phyloP scores from a whole-genome alignment of 2,888 invertebrate genomes.

The Pasiphila rectangulata region DNA sequence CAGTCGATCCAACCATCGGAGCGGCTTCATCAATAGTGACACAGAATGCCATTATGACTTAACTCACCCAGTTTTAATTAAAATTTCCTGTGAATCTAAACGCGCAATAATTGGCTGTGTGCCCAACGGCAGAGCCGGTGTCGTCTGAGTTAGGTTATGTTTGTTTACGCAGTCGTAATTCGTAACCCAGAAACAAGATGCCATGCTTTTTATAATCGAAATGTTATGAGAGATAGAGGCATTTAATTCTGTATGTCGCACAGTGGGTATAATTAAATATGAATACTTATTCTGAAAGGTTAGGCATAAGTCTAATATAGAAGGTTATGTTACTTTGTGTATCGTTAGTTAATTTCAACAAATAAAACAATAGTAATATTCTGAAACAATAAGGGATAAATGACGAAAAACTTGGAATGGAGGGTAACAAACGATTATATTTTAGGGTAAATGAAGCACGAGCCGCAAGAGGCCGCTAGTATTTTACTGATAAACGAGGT shows the following conservation, averaged over 20 bases:
- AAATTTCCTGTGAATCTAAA: slow-evolving; percentile 27
- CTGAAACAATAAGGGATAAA: too few relatives aligned
- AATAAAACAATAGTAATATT: too few relatives aligned
- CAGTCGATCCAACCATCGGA: slow-evolving; percentile 14
- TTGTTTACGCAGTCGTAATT: slow-evolving; percentile 59
- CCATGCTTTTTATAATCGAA: slow-evolving; percentile 8
- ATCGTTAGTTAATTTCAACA: too few relatives aligned
- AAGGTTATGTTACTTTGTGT: too few relatives aligned
- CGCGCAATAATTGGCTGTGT: slow-evolving; percentile 40
- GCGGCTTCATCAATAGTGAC: slow-evolving; percentile 22
- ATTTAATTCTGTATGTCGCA: neutral
- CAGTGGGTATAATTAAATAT: too few relatives aligned
- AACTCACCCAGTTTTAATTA: slow-evolving; percentile 25
- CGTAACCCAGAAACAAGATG: slow-evolving; percentile 54
- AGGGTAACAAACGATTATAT: too few relatives aligned
- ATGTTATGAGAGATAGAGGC: neutral
- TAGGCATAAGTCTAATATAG: too few relatives aligned
- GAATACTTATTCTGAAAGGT: too few relatives aligned
- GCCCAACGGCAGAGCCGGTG: slow-evolving; percentile 40
- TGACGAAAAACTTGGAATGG: too few relatives aligned
- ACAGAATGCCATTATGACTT: slow-evolving; percentile 18
- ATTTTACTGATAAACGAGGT: too few relatives aligned
- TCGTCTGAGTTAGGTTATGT: slow-evolving; percentile 53
- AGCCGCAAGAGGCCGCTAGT: too few relatives aligned
- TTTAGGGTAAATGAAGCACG: too few relatives aligned